Conservation (phyloP, 2,113 vertebrate genomes). For the Holacanthus passer region DNA sequence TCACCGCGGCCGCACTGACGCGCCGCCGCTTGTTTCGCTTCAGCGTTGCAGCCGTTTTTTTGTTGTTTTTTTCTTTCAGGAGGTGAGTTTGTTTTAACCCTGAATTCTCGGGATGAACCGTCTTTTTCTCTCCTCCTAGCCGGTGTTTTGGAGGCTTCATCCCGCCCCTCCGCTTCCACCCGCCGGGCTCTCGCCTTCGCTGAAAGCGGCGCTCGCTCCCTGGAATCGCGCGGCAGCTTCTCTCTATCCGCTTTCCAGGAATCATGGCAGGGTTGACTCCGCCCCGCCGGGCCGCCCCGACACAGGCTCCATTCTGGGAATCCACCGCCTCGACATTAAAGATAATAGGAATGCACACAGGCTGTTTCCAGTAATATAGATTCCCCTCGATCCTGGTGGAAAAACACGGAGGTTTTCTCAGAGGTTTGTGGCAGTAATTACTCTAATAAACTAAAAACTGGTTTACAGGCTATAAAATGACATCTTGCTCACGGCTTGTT, state of each 20-base stretch:
- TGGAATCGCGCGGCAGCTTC: conserved; percentile 77
- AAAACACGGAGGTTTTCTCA: conserved; percentile 70
- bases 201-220: conserved; percentile 69
- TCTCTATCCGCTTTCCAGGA: conserved; percentile 81
- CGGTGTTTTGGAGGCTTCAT: background rate
- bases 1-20: conserved; percentile 66
- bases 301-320: conserved; percentile 79
- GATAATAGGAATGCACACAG: conserved; percentile 79
- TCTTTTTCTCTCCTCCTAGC: too few relatives aligned
- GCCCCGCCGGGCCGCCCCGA: conserved; percentile 74
- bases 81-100: background rate
- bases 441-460: conserved; percentile 10
- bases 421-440: conserved; percentile 60
- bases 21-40: conserved; percentile 2
- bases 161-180: conserved; percentile 1
- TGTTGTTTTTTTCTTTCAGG: background rate
- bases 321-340: conserved; percentile 78
- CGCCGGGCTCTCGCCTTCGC: conserved; percentile 46
- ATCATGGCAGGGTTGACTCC: conserved; percentile 73
- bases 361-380: conserved; percentile 79
- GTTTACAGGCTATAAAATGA: conserved; percentile 1
- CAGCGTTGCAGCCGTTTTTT: background rate
- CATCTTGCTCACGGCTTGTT: background rate
- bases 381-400: conserved; percentile 67
- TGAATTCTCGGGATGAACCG: background rate